phyloP scores from a whole-genome alignment of 2,113 vertebrate genomes.

The Carassius carassius region DNA sequence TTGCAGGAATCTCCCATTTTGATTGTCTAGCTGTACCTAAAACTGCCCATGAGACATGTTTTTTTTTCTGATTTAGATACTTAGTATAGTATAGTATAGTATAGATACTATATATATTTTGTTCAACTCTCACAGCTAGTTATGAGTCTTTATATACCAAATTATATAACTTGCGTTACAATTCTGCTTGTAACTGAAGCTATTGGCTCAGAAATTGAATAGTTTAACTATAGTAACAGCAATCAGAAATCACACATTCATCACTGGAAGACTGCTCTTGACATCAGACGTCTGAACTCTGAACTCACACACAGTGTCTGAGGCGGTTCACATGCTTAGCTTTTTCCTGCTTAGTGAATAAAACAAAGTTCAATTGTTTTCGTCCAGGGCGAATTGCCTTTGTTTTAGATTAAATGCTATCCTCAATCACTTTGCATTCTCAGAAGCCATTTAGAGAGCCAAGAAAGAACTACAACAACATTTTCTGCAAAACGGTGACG shows the following conservation, averaged over 20 bases:
- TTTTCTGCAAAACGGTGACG: neutral
- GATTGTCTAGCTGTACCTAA: neutral
- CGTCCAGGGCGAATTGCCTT: constrained; percentile 60
- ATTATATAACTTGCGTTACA: neutral
- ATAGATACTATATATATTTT: too few relatives aligned
- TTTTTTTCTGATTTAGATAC: neutral
- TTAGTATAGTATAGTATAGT: too few relatives aligned
- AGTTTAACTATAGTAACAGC: neutral
- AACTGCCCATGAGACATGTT: neutral
- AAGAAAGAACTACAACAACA: constrained; percentile 38
- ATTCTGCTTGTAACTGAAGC: neutral
- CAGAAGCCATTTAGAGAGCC: constrained; percentile 48
- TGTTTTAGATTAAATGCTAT: constrained; percentile 69
- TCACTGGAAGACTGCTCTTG: neutral
- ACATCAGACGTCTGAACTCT: constrained; percentile 29
- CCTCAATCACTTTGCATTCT: constrained; percentile 60
- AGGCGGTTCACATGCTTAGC: constrained; percentile 54
- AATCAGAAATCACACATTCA: neutral
- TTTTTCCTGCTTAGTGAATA: constrained; percentile 68
- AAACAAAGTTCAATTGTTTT: constrained; percentile 68
- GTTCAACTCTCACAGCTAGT: neutral
- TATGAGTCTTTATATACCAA: neutral
- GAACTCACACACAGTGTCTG: constrained; percentile 21
- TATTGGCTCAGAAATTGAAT: neutral
- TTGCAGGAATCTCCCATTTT: neutral